Percentiles rank a stretch among this genome's conserved stretches.
phyloP scores from a whole-genome alignment of 1,140 invertebrate species.

The Polypedilum vanderplanki region DNA sequence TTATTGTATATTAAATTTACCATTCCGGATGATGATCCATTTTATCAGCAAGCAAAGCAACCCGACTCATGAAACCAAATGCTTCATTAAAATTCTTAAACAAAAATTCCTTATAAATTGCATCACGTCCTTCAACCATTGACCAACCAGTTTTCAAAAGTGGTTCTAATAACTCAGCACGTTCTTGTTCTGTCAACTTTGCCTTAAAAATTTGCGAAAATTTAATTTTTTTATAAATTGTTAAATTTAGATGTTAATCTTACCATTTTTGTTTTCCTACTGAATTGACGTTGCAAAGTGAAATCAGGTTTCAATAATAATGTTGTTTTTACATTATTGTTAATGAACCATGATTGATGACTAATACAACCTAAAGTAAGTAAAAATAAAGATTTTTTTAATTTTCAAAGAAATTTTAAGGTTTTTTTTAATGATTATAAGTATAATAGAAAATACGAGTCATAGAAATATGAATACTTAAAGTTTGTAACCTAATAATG shows the following conservation, averaged over 20 bases:
- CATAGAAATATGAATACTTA: not conserved
- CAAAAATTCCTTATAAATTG: slow-evolving; percentile 86
- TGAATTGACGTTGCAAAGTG: not conserved
- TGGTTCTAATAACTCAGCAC: slow-evolving; percentile 56
- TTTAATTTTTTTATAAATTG: too few species aligned
- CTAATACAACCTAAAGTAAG: not conserved
- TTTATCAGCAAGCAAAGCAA: slow-evolving; percentile 94
- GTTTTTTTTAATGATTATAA: not conserved
- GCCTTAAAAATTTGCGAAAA: slow-evolving; percentile 38
- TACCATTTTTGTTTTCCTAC: slow-evolving; percentile 10
- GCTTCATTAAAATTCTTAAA: slow-evolving; percentile 95
- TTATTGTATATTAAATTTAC: too few species aligned
- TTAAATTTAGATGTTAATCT: not conserved
- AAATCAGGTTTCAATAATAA: not conserved
- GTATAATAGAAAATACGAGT: not conserved
- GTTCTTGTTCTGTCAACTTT: slow-evolving; percentile 68
- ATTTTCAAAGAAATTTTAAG: not conserved
- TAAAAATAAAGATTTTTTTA: too few species aligned
- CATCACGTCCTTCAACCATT: slow-evolving; percentile 74
- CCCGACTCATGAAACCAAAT: slow-evolving; percentile 92
- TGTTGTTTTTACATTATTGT: not conserved
- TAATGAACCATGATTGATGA: not conserved
- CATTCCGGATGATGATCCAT: slow-evolving; percentile 99
- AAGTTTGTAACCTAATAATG: not conserved
- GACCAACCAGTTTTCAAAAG: slow-evolving; percentile 73